These are phyloP conservation scores for Helogale parvula DNA, from an alignment of 2,113 vertebrate genomes.

Conservation along the genomic window DNA sequence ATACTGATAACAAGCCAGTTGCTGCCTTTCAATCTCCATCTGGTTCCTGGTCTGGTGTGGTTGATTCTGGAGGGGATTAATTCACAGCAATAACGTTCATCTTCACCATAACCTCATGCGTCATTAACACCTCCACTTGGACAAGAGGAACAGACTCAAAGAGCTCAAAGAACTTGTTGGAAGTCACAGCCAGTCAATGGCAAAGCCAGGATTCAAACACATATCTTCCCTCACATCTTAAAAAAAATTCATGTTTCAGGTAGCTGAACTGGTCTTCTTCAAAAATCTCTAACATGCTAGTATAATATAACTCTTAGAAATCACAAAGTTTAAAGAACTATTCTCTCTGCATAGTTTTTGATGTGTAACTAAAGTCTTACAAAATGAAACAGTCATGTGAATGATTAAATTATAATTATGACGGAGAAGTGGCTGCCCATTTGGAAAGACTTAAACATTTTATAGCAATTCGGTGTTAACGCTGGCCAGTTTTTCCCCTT, in stretches of 20 bases:
- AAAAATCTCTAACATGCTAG: not conserved
- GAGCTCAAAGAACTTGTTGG: not conserved
- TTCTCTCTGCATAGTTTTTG: conserved; percentile 29
- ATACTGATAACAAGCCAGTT: not conserved
- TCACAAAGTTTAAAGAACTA: conserved; percentile 47
- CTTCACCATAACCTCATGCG: not conserved
- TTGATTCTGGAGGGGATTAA: not conserved
- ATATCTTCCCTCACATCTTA: not conserved
- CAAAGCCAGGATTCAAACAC: not conserved
- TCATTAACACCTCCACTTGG: not conserved
- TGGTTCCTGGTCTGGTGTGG: not conserved
- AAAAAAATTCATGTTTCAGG: not conserved
- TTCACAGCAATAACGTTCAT: not conserved
- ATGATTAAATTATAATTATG: conserved; percentile 61
- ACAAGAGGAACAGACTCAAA: not conserved
- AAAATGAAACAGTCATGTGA: conserved; percentile 62
- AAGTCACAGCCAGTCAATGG: not conserved
- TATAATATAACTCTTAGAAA: not conserved
- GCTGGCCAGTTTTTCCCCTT: not conserved
- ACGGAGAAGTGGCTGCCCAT: not conserved
- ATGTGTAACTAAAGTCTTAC: conserved; percentile 39
- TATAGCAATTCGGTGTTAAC: conserved; percentile 36
- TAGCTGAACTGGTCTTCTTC: not conserved
- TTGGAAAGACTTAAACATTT: conserved; percentile 67
- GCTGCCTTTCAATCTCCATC: not conserved